These are phyloP conservation scores for Drosophila simulans DNA, from an alignment of 1,140 invertebrate species.

Conservation along the genomic window DNA sequence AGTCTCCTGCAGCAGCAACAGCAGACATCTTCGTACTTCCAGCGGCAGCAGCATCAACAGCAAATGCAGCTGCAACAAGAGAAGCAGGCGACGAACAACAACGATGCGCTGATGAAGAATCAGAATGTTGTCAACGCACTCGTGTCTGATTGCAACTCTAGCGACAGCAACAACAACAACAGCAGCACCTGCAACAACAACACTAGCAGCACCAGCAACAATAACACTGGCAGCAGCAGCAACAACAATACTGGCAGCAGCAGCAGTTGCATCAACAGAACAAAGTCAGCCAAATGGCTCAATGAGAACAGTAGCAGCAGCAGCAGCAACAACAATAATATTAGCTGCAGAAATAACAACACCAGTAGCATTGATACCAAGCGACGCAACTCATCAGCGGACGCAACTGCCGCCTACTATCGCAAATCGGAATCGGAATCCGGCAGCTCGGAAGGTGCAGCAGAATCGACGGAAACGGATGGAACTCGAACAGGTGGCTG, in stretches of 20 bases:
- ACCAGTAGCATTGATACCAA: constrained; percentile 9
- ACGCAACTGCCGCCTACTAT: constrained; percentile 43
- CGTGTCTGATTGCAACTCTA: constrained; percentile 37
- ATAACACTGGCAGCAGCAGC: constrained; percentile 6
- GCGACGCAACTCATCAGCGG: constrained; percentile 50
- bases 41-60: constrained; percentile 39
- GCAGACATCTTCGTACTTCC: constrained; percentile 37
- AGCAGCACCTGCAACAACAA: constrained; percentile 22
- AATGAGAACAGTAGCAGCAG: constrained; percentile 25
- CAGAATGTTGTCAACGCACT: constrained; percentile 50
- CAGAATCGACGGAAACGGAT: constrained; percentile 2
- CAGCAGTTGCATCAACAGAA: constrained; percentile 6
- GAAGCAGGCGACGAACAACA: constrained; percentile 48
- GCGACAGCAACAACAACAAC: constrained; percentile 48
- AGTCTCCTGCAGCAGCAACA: constrained; percentile 39
- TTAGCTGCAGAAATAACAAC: constrained; percentile 18
- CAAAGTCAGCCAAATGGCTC: constrained; percentile 14
- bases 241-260: constrained; percentile 19
- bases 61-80: constrained; percentile 14
- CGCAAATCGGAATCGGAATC: constrained; percentile 43
- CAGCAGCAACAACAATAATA: constrained; percentile 9
- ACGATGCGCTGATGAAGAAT: constrained; percentile 61
- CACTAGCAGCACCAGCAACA: constrained; percentile 12
- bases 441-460: constrained; percentile 3
- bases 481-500: background rate